phyloP scores from a whole-genome alignment of 1,140 invertebrate species.

The Lethocerus indicus region DNA sequence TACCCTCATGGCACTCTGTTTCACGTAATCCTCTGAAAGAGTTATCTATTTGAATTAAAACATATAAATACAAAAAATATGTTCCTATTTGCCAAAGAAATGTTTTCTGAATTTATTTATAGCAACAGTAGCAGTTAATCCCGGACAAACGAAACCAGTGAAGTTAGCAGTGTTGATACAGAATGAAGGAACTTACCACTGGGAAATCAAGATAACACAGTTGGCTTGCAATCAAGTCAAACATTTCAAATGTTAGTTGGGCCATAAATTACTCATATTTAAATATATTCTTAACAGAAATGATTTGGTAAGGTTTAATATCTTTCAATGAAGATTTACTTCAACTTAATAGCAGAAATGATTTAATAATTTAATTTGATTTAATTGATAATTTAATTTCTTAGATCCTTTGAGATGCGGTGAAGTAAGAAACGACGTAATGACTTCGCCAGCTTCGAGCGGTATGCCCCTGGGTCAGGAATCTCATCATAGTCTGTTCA shows the following conservation, averaged over 20 bases:
- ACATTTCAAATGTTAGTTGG: constrained; percentile 19
- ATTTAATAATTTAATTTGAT: neutral
- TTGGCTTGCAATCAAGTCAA: constrained; percentile 21
- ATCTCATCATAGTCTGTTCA: neutral
- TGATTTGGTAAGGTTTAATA: neutral
- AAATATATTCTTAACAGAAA: too few species aligned
- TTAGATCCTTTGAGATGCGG: neutral
- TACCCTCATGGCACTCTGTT: constrained; percentile 2
- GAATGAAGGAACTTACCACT: constrained; percentile 22
- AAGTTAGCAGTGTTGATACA: constrained; percentile 24
- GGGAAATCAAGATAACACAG: constrained; percentile 24
- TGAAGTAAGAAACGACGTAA: constrained; percentile 11
- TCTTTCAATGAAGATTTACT: neutral
- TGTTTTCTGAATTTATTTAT: neutral
- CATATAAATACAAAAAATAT: neutral
- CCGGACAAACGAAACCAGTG: constrained; percentile 22
- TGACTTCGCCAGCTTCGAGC: neutral
- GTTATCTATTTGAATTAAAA: neutral
- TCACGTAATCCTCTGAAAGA: too few species aligned
- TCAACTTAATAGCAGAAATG: neutral
- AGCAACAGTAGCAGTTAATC: constrained; percentile 24
- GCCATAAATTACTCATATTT: too few species aligned
- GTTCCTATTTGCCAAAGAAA: neutral
- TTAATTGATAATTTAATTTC: neutral
- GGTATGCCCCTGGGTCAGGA: neutral